Percentiles rank a stretch among this genome's conserved stretches.
Evolutionary conservation across 2,797 vertebrate species (phyloP).

Genomic region (Spinus olivaceus): DNA sequence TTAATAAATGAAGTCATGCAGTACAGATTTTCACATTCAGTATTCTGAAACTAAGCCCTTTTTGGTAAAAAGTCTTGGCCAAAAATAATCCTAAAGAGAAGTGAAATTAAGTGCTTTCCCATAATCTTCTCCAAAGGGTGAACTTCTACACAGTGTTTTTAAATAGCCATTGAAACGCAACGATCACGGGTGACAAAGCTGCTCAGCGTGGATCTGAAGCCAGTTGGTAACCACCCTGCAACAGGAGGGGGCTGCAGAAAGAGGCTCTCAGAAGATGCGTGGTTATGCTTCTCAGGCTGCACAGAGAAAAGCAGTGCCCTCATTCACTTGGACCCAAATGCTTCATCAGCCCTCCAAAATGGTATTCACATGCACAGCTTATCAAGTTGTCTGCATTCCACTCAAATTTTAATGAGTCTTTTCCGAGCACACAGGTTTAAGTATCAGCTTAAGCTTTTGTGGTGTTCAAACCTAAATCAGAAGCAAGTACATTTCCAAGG

Average conservation of each 20-base stretch:
- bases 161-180: neutral
- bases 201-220: neutral
- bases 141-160: conserved; percentile 8
- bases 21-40: conserved; percentile 59
- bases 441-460: neutral
- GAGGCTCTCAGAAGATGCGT: neutral
- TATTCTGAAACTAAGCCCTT: conserved; percentile 56
- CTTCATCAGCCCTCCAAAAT: neutral
- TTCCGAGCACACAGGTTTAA: neutral
- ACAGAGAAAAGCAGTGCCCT: neutral
- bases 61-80: conserved; percentile 59
- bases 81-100: conserved; percentile 52
- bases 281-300: neutral
- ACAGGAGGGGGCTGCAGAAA: neutral
- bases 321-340: neutral
- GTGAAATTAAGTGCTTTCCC: conserved; percentile 51
- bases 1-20: conserved; percentile 58
- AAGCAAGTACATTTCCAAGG: neutral
- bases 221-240: neutral
- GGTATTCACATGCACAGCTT: neutral
- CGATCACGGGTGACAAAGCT: neutral
- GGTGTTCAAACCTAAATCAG: neutral
- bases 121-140: neutral
- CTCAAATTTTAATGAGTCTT: neutral
- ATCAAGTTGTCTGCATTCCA: neutral